Percentiles rank a stretch among this genome's conserved stretches.
phyloP scores from a whole-genome alignment of 2,888 invertebrate species.

The Pollenia angustigena region DNA sequence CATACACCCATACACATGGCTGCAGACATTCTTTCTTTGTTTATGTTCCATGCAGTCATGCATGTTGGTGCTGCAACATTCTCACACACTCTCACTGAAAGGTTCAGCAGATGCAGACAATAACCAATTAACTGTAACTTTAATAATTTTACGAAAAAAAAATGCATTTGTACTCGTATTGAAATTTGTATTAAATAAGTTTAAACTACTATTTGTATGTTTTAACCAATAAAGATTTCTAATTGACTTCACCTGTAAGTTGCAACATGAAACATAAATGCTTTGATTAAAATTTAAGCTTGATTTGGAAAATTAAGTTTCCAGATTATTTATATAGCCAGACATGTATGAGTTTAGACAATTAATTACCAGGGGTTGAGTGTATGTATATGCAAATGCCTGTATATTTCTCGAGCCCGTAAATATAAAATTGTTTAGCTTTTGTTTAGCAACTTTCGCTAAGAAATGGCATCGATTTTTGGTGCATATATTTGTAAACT shows the following conservation, averaged over 20 bases:
- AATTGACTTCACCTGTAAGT: slow-evolving; percentile 50
- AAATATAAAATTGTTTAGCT: too few relatives aligned
- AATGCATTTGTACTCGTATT: slow-evolving; percentile 8
- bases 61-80: slow-evolving; percentile 15
- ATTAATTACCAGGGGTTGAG: neutral
- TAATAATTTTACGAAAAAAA: slow-evolving; percentile 16
- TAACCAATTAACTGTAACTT: slow-evolving; percentile 66
- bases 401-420: too few relatives aligned
- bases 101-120: slow-evolving; percentile 43
- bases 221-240: slow-evolving; percentile 33
- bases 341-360: neutral
- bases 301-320: slow-evolving; percentile 22
- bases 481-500: too few relatives aligned
- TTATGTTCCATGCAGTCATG: neutral
- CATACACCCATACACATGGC: neutral
- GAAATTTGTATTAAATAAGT: slow-evolving; percentile 48
- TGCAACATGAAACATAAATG: neutral
- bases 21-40: slow-evolving; percentile 11
- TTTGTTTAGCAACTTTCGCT: too few relatives aligned
- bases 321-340: neutral
- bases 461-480: too few relatives aligned
- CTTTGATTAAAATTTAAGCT: neutral
- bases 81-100: neutral
- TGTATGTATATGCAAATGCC: too few relatives aligned
- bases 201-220: slow-evolving; percentile 1